These are phyloP conservation scores for Eristalis arbustorum DNA, from an alignment of 2,888 invertebrate genomes.

Conservation along the genomic window DNA sequence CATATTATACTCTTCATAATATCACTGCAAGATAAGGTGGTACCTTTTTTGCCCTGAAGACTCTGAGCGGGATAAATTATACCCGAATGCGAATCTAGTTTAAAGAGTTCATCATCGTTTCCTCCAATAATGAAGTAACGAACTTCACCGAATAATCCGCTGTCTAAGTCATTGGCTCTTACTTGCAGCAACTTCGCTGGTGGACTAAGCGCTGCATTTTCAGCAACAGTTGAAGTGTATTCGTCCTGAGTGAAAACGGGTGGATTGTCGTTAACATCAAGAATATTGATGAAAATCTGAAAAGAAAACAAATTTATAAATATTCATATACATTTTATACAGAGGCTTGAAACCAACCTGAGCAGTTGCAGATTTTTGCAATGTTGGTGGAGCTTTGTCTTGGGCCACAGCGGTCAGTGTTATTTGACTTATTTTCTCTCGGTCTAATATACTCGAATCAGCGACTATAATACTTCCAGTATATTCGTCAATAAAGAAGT, in stretches of 20 bases:
- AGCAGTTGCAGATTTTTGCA: conserved; percentile 87
- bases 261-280: conserved; percentile 94
- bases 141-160: conserved; percentile 88
- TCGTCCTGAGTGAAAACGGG: conserved; percentile 89
- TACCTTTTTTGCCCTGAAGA: conserved; percentile 83
- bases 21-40: neutral
- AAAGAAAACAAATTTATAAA: neutral
- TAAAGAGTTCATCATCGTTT: conserved; percentile 86
- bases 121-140: conserved; percentile 87
- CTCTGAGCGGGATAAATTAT: conserved; percentile 90
- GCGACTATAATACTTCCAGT: conserved; percentile 90
- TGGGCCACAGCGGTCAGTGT: conserved; percentile 89
- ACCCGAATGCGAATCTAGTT: conserved; percentile 88
- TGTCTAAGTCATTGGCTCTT: conserved; percentile 90
- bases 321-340: neutral
- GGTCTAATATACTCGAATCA: conserved; percentile 87
- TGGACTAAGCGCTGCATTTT: conserved; percentile 89
- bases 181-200: conserved; percentile 89
- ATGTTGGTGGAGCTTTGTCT: conserved; percentile 88
- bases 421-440: conserved; percentile 87
- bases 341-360: conserved; percentile 81
- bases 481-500: conserved; percentile 87
- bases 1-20: too few relatives aligned
- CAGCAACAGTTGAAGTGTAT: conserved; percentile 90
- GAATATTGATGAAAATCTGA: conserved; percentile 87